Base-by-base conservation (phyloP, 2,797 vertebrate species). In the Melanotaenia trifasciata region DNA sequence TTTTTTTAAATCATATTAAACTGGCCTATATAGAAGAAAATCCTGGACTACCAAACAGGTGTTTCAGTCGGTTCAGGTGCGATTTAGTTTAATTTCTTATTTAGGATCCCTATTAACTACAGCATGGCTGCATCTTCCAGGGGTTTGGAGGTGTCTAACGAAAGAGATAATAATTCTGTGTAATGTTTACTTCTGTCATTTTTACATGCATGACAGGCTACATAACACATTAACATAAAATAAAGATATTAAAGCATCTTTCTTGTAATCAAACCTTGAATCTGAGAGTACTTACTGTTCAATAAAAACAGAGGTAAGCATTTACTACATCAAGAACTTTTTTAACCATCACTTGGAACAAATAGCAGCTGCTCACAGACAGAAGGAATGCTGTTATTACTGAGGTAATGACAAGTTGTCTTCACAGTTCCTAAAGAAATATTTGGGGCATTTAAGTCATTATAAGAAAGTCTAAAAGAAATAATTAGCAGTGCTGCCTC, bases 401-500 rank as follows among this genome's bases (percentile, higher is more conserved):
- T 63, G 9, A 38, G 8, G 22, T 54, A 38, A 38, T 38, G 32
- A 20, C 35, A 79, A 68, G 45, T 20, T 64, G 24, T 51, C 3
- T 16, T 5, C 0, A 20, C 70, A 56, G 72, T 75, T 72, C 50
- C 56, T 61, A 5, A 36, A 47, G 30, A 32, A 35, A 26, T 18
- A 47, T 56, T 28, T 67, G 26, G 28, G 18, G n/a, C 18, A 60
- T 40, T 16, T 1, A 30, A 33, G 32, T 43, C 28, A 22, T 35
- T 0, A 13, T 61, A 20, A 43, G 1, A 26, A 61, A 38, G 0
- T 10, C 40, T 26, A 45, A 16, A 30, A 11, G 8, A 62, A 62
- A 45, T 45, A 20, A 7, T 18, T 7, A 40, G 38, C 43, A 45
- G 20, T 47, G 45, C n/a, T 20, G 7, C 20, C 16, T 47, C 20